These are phyloP conservation scores for Quiscalus mexicanus DNA, from an alignment of 2,113 vertebrate species.

Conservation along the genomic window DNA sequence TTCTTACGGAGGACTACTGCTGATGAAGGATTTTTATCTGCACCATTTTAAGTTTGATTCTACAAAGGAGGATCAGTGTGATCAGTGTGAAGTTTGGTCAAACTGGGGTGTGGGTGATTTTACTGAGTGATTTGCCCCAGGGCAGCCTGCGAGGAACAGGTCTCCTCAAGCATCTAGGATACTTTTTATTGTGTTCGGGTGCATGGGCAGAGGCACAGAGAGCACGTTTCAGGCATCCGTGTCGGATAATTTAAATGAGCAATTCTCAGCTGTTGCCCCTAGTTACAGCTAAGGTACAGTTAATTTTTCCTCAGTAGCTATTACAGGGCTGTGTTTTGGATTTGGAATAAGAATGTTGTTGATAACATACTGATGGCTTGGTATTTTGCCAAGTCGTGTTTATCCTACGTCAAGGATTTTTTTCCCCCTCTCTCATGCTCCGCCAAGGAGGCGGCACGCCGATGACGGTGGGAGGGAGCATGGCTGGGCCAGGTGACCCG, in stretches of 20 bases:
- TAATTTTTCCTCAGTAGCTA: not conserved
- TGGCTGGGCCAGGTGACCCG: not conserved
- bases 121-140: no score
- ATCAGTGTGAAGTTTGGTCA: not conserved
- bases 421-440: no score
- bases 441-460: not conserved
- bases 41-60: not conserved
- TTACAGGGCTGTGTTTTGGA: not conserved
- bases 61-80: not conserved
- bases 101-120: no score
- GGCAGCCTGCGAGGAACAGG: not conserved
- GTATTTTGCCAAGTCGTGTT: not conserved
- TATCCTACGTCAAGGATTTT: not conserved
- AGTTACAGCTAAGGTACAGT: not conserved
- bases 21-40: fast-evolving
- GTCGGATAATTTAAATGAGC: not conserved
- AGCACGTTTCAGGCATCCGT: no score
- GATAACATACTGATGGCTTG: not conserved
- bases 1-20: fast-evolving
- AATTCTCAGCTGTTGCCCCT: not conserved
- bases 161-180: no score
- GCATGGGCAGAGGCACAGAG: no score
- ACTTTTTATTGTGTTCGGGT: not conserved
- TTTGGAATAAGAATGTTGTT: not conserved
- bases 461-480: not conserved